Base-by-base conservation (phyloP, 2,797 vertebrate species). In the Neosilurus mollespiculum region DNA sequence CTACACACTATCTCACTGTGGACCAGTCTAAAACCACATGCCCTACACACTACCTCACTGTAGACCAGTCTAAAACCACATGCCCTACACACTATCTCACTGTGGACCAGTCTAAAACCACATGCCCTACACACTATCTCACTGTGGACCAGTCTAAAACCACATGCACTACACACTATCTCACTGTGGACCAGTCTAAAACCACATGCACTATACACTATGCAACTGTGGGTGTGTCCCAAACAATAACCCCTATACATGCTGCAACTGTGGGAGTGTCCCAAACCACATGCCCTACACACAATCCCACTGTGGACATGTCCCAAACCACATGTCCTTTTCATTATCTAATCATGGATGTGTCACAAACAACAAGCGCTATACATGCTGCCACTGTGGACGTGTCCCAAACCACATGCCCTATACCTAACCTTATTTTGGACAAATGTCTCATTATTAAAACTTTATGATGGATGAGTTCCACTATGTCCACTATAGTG, bases 401-500 rank as follows among this genome's bases (percentile, higher is more conserved):
- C n/a, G 70, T 72, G 70, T 72, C 70, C 70, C 70, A 26, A 43
- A 34, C 73, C 73, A 37, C 73, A 43, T 15, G n/a, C n/a, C n/a
- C n/a, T n/a, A n/a, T n/a, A n/a, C n/a, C n/a, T n/a, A n/a, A n/a
- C n/a, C n/a, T n/a, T n/a, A n/a, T n/a, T n/a, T n/a, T 43, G 6
- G 2, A 43, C 2, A 2, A 43, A 43, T 2, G 37, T 43, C 37
- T 43, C 6, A 43, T 43, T 43, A 43, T 43, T 43, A 43, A 43
- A 2, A 43, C 6, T 43, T 43, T 6, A 43, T 43, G 37, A 43
- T 43, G 37, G 37, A 43, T 43, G 37, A 2, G 37, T 43, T 37
- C 16, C 18, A 20, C 26, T 4, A 9, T 15, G 24, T 65, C 62
- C 66, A 43, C 34, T 43, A 51, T 71, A 51, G 43, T 72, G 24